Conservation (phyloP, 35 echinoderm and acorn worm genomes). For the Hemicentrotus pulcherrimus region DNA sequence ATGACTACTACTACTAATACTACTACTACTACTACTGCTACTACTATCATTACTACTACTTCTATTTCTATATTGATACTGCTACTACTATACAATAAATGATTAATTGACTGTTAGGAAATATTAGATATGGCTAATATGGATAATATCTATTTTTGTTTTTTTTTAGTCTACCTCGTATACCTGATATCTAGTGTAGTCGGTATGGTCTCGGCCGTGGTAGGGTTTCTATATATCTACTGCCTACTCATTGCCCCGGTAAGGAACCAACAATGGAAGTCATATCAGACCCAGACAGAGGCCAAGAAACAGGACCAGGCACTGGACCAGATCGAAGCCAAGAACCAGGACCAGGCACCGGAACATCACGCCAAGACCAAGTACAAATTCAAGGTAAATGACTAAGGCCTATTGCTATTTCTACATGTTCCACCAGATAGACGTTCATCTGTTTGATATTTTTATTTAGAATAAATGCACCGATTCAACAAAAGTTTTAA, state of each 20-base stretch:
- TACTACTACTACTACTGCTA: too few species aligned
- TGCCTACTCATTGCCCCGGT: background rate
- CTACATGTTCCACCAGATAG: too few species aligned
- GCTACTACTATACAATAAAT: too few species aligned
- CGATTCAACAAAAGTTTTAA: too few species aligned
- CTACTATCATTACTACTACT: too few species aligned
- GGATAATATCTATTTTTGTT: background rate
- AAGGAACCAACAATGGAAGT: background rate
- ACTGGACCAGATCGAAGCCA: background rate
- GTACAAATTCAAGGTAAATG: background rate
- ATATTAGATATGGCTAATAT: too few species aligned
- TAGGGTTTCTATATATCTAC: slow-evolving; percentile 25
- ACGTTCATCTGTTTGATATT: too few species aligned
- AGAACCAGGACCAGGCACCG: background rate
- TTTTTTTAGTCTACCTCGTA: background rate
- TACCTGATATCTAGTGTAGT: slow-evolving; percentile 19
- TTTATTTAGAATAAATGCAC: too few species aligned
- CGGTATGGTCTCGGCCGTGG: background rate
- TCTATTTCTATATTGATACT: too few species aligned
- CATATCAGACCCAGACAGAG: background rate
- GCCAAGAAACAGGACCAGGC: background rate
- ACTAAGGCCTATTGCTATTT: background rate
- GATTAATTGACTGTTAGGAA: too few species aligned
- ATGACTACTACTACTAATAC: too few species aligned
- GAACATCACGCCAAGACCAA: background rate